Evolutionary conservation across 1,140 invertebrate genomes (phyloP), one percentile per base, ranked within the genome.

Genomic region (Colletes gigas): DNA sequence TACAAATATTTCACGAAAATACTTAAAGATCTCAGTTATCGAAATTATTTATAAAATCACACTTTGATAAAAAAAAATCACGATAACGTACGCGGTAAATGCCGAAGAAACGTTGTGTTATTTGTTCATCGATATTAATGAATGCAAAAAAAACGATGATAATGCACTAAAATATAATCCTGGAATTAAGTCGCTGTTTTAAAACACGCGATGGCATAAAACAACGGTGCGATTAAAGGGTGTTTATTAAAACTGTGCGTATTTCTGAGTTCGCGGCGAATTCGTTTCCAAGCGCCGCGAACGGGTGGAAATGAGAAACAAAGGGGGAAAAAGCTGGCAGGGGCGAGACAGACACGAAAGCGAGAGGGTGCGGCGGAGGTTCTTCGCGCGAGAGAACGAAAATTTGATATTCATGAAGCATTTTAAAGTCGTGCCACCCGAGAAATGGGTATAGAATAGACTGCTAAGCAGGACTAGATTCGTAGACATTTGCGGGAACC

Each of bases 371-470:
- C 62, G 47, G 44, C n/a, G 54, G 39, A 62, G 69, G 52, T 41
- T 21, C 41, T 30, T 63, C 70, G 76, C 69, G 73, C 60, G 70
- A 78, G 68, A 82, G 85, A 82, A 83, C 57, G 83, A 88, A 89
- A 83, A 89, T 89, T 89, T 89, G 84, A 89, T 88, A 89, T 89
- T 89, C 88, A 89, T 89, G 88, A 88, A 87, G 86, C 83, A 89
- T 89, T 89, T 88, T 88, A 88, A 87, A 89, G 84, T 85, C 84
- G 67, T 83, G 81, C 78, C 86, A 70, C 74, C 68, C 68, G 75
- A 75, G 76, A 84, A 84, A 86, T 89, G 80, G 83, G 39, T 80
- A 88, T 52, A 73, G 73, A 85, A 73, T 85, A 84, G 68, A 78
- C 75, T 67, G 82, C 62, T 87, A 88, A 88, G 74, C 69, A 52